Percentiles rank a stretch among this genome's conserved stretches.
phyloP scores from a whole-genome alignment of 2,113 vertebrate genomes.

The Sula dactylatra region DNA sequence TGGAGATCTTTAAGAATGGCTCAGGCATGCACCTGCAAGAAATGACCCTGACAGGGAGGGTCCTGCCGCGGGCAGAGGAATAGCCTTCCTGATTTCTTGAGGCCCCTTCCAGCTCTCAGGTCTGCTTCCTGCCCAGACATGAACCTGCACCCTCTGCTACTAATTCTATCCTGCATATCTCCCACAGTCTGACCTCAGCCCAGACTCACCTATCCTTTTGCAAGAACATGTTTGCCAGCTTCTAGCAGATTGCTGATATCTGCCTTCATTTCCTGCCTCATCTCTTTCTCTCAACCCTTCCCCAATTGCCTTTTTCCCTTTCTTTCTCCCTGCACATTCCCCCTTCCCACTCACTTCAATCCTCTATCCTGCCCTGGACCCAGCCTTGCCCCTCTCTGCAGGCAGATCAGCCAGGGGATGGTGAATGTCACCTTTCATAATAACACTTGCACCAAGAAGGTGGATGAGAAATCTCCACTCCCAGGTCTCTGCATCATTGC shows the following conservation, averaged over 20 bases:
- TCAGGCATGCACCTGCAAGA: background rate
- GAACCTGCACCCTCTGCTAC: background rate
- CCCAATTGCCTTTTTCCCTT: background rate
- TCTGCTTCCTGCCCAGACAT: background rate
- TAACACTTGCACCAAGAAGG: background rate
- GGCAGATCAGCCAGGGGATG: background rate
- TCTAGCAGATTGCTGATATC: background rate
- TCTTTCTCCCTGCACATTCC: background rate
- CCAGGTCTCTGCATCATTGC: background rate
- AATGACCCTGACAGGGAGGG: background rate
- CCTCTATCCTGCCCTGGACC: background rate
- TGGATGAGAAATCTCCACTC: background rate
- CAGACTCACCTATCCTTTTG: background rate
- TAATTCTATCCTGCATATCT: background rate
- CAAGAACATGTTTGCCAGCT: background rate
- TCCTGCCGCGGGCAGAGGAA: background rate
- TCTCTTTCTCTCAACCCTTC: background rate
- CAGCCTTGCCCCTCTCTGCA: background rate
- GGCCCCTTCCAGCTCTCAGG: background rate
- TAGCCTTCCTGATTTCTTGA: background rate
- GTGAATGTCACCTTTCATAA: background rate
- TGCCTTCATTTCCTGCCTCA: background rate
- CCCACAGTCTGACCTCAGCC: background rate
- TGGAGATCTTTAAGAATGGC: background rate
- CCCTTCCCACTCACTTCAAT: background rate